Conservation (phyloP, 2,888 invertebrate genomes). For the Hydropsyche betteni region DNA sequence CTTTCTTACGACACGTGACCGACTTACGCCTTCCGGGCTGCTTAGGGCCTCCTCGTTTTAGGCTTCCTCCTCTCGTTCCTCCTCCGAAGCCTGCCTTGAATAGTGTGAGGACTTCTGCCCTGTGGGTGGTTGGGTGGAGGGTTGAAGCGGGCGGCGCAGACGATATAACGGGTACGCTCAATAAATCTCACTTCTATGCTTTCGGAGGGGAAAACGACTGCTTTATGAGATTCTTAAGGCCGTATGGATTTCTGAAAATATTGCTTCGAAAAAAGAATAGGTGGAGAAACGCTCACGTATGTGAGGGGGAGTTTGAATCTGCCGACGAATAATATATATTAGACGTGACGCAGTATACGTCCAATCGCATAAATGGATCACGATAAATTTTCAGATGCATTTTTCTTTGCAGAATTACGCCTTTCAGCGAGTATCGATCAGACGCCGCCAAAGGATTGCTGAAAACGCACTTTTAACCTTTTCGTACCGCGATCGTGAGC, state of each 20-base stretch:
- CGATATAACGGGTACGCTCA: constrained; percentile 63
- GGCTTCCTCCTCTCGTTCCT: constrained; percentile 19
- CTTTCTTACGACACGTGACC: constrained; percentile 52
- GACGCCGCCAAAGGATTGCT: not conserved
- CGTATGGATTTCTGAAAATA: constrained; percentile 69
- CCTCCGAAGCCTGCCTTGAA: not conserved
- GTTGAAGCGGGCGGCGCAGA: constrained; percentile 47
- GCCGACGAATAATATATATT: constrained; percentile 45
- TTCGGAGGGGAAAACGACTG: constrained; percentile 67
- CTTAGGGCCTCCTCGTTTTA: constrained; percentile 20
- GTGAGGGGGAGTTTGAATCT: constrained; percentile 9
- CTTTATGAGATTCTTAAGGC: constrained; percentile 69
- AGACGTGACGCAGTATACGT: constrained; percentile 43
- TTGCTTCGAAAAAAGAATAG: constrained; percentile 58
- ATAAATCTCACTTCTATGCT: constrained; percentile 69
- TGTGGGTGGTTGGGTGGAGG: not conserved
- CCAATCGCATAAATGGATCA: constrained; percentile 51
- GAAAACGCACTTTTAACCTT: constrained; percentile 20
- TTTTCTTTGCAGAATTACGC: not conserved
- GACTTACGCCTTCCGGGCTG: constrained; percentile 51
- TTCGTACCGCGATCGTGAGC: not conserved
- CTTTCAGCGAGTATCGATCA: constrained; percentile 16
- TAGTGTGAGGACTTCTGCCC: too few species aligned
- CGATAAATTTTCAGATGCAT: constrained; percentile 44
- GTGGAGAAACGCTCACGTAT: constrained; percentile 34